phyloP scores from a whole-genome alignment of 2,113 vertebrate species.

The Ceyx cyanopectus region DNA sequence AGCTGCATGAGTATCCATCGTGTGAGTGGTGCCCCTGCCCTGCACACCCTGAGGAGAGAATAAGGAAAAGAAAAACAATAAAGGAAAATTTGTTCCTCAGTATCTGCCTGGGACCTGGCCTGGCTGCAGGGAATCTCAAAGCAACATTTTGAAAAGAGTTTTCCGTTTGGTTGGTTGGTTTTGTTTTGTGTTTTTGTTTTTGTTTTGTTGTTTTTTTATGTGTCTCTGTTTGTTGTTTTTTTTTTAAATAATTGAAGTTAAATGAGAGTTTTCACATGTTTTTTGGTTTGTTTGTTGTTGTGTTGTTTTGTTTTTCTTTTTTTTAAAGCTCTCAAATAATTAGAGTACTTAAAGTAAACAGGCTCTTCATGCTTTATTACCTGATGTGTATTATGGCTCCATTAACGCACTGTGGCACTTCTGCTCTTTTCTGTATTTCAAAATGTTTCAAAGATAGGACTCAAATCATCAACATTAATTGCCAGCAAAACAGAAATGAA shows the following conservation, averaged over 20 bases:
- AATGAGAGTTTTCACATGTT: constrained; percentile 19
- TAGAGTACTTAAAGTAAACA: constrained; percentile 75
- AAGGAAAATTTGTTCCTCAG: neutral
- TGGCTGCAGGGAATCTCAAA: neutral
- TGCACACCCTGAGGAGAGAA: neutral
- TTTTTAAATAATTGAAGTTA: neutral
- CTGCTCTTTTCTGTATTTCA: constrained; percentile 65
- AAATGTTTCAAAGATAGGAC: constrained; percentile 65
- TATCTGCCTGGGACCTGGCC: neutral
- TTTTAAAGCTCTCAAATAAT: constrained; percentile 79
- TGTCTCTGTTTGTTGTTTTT: neutral
- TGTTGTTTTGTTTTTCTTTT: neutral
- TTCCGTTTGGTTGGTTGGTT: neutral
- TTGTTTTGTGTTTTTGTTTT: too few relatives aligned
- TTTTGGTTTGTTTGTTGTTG: neutral
- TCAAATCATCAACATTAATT: constrained; percentile 79
- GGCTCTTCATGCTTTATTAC: constrained; percentile 78
- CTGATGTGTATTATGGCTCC: constrained; percentile 72
- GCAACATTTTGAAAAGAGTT: neutral
- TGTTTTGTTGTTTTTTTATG: neutral
- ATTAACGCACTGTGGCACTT: constrained; percentile 72
- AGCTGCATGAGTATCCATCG: accelerated
- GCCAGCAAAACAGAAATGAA: constrained; percentile 76
- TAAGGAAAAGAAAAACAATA: neutral
- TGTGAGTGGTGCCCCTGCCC: neutral